Base-by-base conservation (phyloP, 1,140 invertebrate species). In the Anagrus nilaparvatae region DNA sequence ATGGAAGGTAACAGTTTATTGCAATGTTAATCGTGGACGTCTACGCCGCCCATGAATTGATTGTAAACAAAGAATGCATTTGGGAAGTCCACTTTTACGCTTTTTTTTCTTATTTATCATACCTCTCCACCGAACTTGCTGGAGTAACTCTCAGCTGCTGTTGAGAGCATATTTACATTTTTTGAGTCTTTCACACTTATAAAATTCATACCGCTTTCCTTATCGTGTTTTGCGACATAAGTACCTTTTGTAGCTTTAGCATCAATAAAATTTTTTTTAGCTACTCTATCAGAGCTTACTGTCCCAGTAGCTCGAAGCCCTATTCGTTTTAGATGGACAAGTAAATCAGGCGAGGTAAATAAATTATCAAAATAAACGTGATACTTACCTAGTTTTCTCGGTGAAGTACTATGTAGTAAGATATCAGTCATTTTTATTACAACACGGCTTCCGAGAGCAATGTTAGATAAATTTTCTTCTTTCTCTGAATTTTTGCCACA, bases 311-410 rank as follows among this genome's bases (percentile, higher is more conserved):
- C 35, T 37, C 2, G 8, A 5, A 24, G 24, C 8, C 8, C 29
- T 12, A 8, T 8, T 31, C 8, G 8, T 31, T 31, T 14, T 16
- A 47, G 16, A 39, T 39, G 40, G n/a, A 42, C 28, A 2, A 47
- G n/a, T 29, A 47, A 21, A 24, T 47, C 40, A 12, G 35, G 23
- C 33, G 21, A 21, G 34, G 29, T 33, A 27, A 47, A 47, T 16
- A 47, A 29, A 27, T 47, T 38, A 21, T 42, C 45, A 34, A 42
- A 47, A 27, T 47, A 47, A n/a, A 39, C 14, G 24, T 47, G 40
- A 21, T 42, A 39, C 19, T 31, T 13, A 20, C 5, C 6, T 12
- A 43, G 10, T 30, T 43, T 39, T 21, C 17, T 27, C 10, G 29
- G 34, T 8, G 35, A 7, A 12, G 10, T 38, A 16, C 19, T 28